Base-by-base conservation (phyloP, 2,888 invertebrate genomes). In the Belgica antarctica region DNA sequence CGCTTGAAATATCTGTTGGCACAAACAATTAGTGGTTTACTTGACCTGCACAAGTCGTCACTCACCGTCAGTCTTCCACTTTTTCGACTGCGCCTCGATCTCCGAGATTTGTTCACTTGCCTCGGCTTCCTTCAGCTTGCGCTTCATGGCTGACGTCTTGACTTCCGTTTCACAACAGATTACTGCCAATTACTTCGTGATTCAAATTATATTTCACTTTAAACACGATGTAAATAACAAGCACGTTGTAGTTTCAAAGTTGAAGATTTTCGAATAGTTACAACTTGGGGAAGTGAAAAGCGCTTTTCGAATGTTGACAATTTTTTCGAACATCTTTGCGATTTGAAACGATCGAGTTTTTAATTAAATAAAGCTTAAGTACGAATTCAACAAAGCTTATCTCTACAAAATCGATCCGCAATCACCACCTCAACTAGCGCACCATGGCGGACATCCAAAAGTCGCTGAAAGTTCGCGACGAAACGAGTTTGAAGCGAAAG, bases 401-500 rank as follows among this genome's bases (percentile, higher is more conserved):
- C n/a, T n/a, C n/a, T n/a, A n/a, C n/a, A n/a, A n/a, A n/a, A n/a
- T n/a, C n/a, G n/a, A n/a, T n/a, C n/a, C n/a, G n/a, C n/a, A n/a
- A n/a, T n/a, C n/a, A n/a, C n/a, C n/a, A n/a, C n/a, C n/a, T n/a
- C n/a, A n/a, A n/a, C n/a, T n/a, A n/a, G n/a, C n/a, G n/a, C n/a
- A n/a, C n/a, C n/a, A n/a, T n/a, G n/a, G n/a, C n/a, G n/a, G n/a
- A n/a, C n/a, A n/a, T n/a, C n/a, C n/a, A n/a, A n/a, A n/a, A n/a
- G n/a, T n/a, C n/a, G n/a, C n/a, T n/a, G n/a, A n/a, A n/a, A n/a
- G n/a, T n/a, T n/a, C n/a, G n/a, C n/a, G n/a, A n/a, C n/a, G n/a
- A n/a, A n/a, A n/a, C n/a, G n/a, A n/a, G 25, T n/a, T 59, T 59
- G 22, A 70, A 70, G 24, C 2, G 70, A 7, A 70, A 70, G 19